phyloP scores from a whole-genome alignment of 2,797 vertebrate genomes.

The Argya squamiceps region DNA sequence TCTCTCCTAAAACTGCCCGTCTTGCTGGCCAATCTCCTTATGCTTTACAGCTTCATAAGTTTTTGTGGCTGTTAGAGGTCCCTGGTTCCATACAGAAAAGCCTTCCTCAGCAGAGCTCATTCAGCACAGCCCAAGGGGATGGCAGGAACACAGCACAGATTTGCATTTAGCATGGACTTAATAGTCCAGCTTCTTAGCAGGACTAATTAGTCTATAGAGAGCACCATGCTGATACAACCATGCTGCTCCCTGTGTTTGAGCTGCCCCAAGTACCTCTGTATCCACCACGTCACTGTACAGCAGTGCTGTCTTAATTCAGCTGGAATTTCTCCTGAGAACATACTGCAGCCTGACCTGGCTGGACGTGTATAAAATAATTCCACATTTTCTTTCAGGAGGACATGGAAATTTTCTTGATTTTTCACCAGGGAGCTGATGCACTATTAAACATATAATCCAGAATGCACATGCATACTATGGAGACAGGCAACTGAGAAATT shows the following conservation, averaged over 20 bases:
- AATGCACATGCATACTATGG: constrained; percentile 1
- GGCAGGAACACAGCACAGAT: background rate
- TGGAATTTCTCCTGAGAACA: background rate
- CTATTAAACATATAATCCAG: constrained; percentile 22
- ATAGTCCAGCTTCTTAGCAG: background rate
- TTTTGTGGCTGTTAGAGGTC: background rate
- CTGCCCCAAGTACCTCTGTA: background rate
- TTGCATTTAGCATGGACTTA: background rate
- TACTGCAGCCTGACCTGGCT: background rate
- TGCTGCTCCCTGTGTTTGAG: background rate
- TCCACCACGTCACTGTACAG: fast-evolving
- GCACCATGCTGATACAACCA: background rate
- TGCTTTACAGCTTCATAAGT: background rate
- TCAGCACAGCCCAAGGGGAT: background rate
- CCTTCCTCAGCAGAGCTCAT: background rate
- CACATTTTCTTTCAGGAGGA: background rate
- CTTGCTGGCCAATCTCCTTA: background rate
- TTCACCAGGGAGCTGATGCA: background rate
- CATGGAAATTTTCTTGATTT: constrained; percentile 1
- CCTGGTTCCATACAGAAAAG: background rate
- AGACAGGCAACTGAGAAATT: constrained; percentile 20
- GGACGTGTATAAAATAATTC: constrained; percentile 31
- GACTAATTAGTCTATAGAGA: constrained; percentile 38
- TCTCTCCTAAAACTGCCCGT: background rate
- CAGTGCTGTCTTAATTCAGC: background rate